Evolutionary conservation across 2,797 vertebrate species (phyloP).

Genomic region (Leptoclinus maculatus): DNA sequence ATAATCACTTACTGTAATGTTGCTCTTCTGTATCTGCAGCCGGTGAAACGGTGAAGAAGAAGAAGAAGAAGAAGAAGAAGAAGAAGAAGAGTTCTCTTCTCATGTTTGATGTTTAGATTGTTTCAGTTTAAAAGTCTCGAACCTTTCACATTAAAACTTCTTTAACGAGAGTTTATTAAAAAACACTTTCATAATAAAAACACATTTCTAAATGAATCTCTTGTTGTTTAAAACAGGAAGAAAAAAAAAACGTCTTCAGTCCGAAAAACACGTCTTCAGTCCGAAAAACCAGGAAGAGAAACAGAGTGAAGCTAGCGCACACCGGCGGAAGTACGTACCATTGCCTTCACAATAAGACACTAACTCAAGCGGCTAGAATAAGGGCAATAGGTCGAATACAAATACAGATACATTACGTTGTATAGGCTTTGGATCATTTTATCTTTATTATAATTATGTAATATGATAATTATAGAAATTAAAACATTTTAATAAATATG

Average conservation of each 20-base stretch:
- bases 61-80: background rate
- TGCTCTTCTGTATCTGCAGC: background rate
- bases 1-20: conserved; percentile 16
- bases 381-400: background rate
- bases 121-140: background rate
- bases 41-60: background rate
- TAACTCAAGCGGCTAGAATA: too few relatives aligned
- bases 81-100: background rate
- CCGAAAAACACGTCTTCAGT: conserved; percentile 14
- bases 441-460: too few relatives aligned
- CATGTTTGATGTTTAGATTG: conserved; percentile 28
- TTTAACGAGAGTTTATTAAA: background rate
- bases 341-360: conserved; percentile 47
- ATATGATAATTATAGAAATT: background rate
- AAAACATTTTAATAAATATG: background rate
- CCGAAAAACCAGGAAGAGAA: conserved; percentile 62
- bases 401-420: background rate
- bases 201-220: background rate
- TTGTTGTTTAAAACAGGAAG: background rate
- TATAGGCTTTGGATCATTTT: too few relatives aligned
- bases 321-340: background rate
- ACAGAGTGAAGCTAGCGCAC: background rate
- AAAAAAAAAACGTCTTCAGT: background rate
- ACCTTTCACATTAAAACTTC: background rate
- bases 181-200: background rate